A percentile compares a stretch with the other conserved stretches of the same genome.
Evolutionary conservation across 2,797 vertebrate genomes (phyloP).

Genomic region (Lepus oiostolus): DNA sequence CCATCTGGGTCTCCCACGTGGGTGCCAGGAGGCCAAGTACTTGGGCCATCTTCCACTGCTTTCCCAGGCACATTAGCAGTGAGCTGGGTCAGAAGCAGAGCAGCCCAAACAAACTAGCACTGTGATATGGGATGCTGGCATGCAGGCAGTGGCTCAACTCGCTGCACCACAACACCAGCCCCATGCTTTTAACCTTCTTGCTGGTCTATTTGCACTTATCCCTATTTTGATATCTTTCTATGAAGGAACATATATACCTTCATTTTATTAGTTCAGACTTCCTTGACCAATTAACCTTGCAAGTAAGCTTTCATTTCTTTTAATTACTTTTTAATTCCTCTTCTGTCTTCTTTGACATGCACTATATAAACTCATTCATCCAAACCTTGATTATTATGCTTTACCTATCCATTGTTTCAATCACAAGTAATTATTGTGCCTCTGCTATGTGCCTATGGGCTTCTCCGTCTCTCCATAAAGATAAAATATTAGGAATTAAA

Average conservation of each 20-base stretch:
- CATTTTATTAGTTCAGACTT: slow-evolving; percentile 16
- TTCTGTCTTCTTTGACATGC: background rate
- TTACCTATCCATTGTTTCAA: slow-evolving; percentile 2
- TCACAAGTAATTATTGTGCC: background rate
- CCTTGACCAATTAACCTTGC: background rate
- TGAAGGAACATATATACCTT: background rate
- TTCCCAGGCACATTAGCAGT: too few species aligned
- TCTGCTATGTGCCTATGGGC: background rate
- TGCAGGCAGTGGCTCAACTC: too few species aligned
- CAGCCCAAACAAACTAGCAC: too few species aligned
- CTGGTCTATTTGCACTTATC: background rate
- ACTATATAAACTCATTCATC: background rate
- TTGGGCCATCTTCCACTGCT: too few species aligned
- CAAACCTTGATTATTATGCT: background rate
- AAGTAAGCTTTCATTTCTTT: background rate
- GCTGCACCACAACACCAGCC: too few species aligned
- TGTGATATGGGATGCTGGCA: too few species aligned
- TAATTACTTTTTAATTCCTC: background rate
- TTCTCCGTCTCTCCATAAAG: background rate
- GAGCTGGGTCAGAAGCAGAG: too few species aligned
- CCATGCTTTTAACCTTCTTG: background rate
- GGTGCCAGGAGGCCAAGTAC: too few species aligned
- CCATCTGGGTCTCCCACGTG: too few species aligned
- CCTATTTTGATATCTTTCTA: background rate
- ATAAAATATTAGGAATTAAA: slow-evolving; percentile 22